Evolutionary conservation across 2,797 vertebrate species (phyloP), one percentile per base, ranked within the genome.

Genomic region (Ptychadena robeensis): DNA sequence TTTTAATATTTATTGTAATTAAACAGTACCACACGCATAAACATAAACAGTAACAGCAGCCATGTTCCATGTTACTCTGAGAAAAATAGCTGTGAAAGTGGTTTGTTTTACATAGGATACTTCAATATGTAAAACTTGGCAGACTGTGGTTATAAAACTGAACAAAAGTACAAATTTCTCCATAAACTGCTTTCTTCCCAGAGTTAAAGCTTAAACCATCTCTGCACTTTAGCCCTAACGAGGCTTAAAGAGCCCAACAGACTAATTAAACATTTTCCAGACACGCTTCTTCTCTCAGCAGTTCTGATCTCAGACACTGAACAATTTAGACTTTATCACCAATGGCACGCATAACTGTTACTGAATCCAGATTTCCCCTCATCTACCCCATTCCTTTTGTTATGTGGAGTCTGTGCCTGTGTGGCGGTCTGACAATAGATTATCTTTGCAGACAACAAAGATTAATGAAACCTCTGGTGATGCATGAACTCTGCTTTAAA

Each of bases 181-280:
- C 32, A 59, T 69, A 79, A 79, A 71, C 77, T n/a, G 35, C 53
- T 79, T 25, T 79, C 10, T 35, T 79, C 77, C 77, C 66, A 59
- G 77, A 70, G 25, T 40, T n/a, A 30, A 38, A 44, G 48, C 57
- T 80, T 34, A 35, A 32, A 79, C 28, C 2, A 3, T 64, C 35
- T 70, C 53, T 72, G 32, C 57, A 72, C 53, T 72, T 31, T 25
- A 82, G 66, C 22, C 81, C 15, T 30, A 0, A 3, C 31, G 22
- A 65, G 22, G 73, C 74, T 81, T 81, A 74, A 74, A 73, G 53
- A 81, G 18, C 69, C 79, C 79, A 30, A n/a, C 40, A 59, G 63
- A 81, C 40, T 74, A 73, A 81, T 68, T 67, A 74, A 59, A 81
- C 71, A 67, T 68, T 74, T 81, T 81, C 71, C 71, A 81, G 80